These are phyloP conservation scores for Melanotus villosus DNA, from an alignment of 2,888 invertebrate genomes.

Conservation along the genomic window DNA sequence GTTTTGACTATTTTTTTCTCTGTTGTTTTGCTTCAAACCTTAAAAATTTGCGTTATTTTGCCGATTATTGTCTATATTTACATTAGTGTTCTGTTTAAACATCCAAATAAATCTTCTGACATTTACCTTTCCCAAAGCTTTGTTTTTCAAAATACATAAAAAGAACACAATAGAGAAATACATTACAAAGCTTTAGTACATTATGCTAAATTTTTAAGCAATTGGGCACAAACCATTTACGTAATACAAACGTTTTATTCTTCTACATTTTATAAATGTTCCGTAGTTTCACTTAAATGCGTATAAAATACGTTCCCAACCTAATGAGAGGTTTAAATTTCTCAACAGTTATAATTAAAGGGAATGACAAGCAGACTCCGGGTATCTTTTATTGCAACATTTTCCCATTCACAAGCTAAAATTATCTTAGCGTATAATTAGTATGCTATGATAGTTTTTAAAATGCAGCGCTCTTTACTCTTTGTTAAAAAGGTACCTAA, in stretches of 20 bases:
- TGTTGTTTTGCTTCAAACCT: no score
- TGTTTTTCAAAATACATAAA: no score
- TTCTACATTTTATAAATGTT: conserved; percentile 16
- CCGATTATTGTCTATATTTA: no score
- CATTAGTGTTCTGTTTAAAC: no score
- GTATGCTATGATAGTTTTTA: conserved; percentile 22
- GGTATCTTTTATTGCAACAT: conserved; percentile 53
- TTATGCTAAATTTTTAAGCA: neutral
- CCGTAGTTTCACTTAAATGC: conserved; percentile 37
- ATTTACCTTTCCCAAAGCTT: no score
- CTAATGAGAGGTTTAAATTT: conserved; percentile 56
- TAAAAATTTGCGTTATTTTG: no score
- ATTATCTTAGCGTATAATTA: conserved; percentile 52
- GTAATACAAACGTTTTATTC: conserved; percentile 9
- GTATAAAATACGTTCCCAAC: conserved; percentile 46
- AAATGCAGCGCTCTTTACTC: conserved; percentile 13
- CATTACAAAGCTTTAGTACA: no score
- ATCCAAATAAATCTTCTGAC: no score
- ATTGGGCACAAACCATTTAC: conserved; percentile 3
- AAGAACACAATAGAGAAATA: no score
- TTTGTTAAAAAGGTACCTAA: conserved; percentile 5
- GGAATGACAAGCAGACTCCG: conserved; percentile 56
- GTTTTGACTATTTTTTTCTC: no score
- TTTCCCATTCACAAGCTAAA: conserved; percentile 54
- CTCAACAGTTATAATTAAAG: conserved; percentile 57